These are phyloP conservation scores for Semibalanus balanoides DNA, from an alignment of 1,140 invertebrate genomes.

Conservation along the genomic window DNA sequence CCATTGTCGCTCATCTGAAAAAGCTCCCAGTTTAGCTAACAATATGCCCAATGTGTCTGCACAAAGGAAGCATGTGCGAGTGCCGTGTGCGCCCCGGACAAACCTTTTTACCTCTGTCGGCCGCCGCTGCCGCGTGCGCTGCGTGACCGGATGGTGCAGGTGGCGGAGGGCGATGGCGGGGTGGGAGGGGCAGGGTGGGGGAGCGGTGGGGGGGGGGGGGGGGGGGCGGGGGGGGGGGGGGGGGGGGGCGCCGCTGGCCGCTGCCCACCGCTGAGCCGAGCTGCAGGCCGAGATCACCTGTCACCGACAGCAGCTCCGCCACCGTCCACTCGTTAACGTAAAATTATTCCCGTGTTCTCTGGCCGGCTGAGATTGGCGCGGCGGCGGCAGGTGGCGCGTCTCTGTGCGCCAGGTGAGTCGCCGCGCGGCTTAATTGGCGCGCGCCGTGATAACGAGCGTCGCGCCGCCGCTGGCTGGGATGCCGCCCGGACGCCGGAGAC, in stretches of 20 bases:
- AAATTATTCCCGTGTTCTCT: background rate
- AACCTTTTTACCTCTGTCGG: background rate
- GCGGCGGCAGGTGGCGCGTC: background rate
- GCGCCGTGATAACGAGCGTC: background rate
- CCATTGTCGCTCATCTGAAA: conserved; percentile 1
- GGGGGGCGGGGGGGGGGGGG: no score
- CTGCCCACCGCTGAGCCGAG: no score
- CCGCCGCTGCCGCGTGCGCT: no score
- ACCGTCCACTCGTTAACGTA: background rate
- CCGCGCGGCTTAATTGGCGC: background rate
- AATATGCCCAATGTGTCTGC: background rate
- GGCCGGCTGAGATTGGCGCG: background rate
- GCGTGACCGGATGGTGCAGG: no score
- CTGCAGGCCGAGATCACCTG: no score
- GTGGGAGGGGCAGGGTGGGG: no score
- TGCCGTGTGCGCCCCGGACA: background rate
- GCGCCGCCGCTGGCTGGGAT: no score
- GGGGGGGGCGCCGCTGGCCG: no score
- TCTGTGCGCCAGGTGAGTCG: background rate
- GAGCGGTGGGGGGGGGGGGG: no score
- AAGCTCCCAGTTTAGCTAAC: background rate
- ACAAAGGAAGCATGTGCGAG: background rate
- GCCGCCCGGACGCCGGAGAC: no score
- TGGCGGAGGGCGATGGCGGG: no score
- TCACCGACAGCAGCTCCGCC: no score